Evolutionary conservation across 2,888 invertebrate species (phyloP), one percentile per base, ranked within the genome.

Genomic region (Zele albiditarsus): DNA sequence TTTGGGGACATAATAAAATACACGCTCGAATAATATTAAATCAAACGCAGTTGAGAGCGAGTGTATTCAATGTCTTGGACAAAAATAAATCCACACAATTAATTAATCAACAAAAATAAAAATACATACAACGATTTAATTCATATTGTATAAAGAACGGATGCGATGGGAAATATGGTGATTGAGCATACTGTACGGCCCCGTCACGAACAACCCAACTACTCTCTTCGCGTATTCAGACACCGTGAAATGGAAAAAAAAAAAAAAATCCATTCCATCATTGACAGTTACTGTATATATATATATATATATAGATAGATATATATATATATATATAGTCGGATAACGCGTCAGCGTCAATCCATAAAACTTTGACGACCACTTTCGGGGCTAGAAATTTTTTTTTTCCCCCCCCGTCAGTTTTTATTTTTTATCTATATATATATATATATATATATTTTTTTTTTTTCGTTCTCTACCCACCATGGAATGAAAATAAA

Each of bases 231-330:
- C 46, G 53, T 38, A 28, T 20, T 38, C 62, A 38, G 27, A 42
- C 62, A 71, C 38, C 71, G 60, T 27, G 20, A 71, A 71, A 71
- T 46, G 49, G 62, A 33, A 58, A 70, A 60, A 70, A n/a, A n/a
- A n/a, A 46, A 71, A 42, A 71, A 71, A 63, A 62, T 71, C 62
- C 60, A 38, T 12, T 71, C 28, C 31, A 42, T 42, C 49, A 28
- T 31, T 58, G 57, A 60, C 33, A 33, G 20, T 53, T 53, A 10
- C 53, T 53, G 20, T 53, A 53, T 10, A 53, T 38, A 31, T 31
- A 38, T 53, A 20, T 53, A 20, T 31, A 38, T 53, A 20, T 53
- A 20, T 31, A 38, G 20, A 20, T 53, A 20, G 20, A 53, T 10
- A 53, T 38, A 31, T 53, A 6, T 53, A 53, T 10, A 53, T 38